Evolutionary conservation across 2,888 invertebrate species (phyloP), one percentile per base, ranked within the genome.

Genomic region (Hypomecis atomaria): DNA sequence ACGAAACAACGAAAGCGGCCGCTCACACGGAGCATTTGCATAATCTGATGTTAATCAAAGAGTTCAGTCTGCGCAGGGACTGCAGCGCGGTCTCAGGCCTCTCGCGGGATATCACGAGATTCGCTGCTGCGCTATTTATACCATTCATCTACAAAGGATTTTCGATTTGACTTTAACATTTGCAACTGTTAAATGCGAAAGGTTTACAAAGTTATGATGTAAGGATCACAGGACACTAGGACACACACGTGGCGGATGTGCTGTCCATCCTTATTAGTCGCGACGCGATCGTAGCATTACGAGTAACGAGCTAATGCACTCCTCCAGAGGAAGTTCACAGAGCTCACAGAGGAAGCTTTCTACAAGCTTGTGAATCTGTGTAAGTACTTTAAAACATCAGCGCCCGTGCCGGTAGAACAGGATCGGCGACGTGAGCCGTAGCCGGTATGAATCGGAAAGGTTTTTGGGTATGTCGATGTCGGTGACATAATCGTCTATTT

Each of bases 41-140:
- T 92, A 92, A 90, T 91, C 92, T 89, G 92, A 92, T 92, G 90
- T 86, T 91, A 92, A 91, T 92, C 92, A 91, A 89, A 90, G 85
- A 85, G 82, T 80, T 83, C 78, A 79, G 83, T 79, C 80, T 81
- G 77, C 34, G 79, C 44, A 42, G 53, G 38, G 60, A 13, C 59
- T 34, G 59, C 45, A 47, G 62, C 56, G 38, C 23, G 66, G 40
- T 62, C 61, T 67, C 62, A 49, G 67, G 66, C 61, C 49, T 62
- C 57, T 56, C 10, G 37, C 40, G 34, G 52, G 48, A 42, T 44
- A 5, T 0, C 7, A 6, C 45, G 52, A 42, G 52, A 11, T 33
- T 7, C 33, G 8, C 43, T 38, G 34, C 34, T 38, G 34, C 34
- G 4, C 3, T 23, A 6, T 44, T 54, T 54, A 54, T 42, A 55